Conservation (phyloP, 1,140 invertebrate species). For the Rhyzopertha dominica region DNA sequence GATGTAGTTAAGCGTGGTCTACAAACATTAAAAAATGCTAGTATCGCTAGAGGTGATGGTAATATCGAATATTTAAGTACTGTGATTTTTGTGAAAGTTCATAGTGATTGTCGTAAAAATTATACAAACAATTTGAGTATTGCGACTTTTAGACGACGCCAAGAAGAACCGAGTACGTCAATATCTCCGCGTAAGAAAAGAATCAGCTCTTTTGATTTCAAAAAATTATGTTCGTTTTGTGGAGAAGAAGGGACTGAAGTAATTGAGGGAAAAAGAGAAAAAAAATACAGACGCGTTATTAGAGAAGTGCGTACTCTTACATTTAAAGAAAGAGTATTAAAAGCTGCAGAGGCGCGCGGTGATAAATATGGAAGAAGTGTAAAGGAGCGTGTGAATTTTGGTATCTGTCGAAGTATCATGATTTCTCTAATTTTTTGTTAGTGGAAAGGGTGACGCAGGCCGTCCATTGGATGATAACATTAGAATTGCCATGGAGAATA, state of each 20-base stretch:
- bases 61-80: conserved; percentile 9
- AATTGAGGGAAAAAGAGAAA: conserved; percentile 24
- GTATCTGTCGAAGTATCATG: conserved; percentile 41
- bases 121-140: conserved; percentile 12
- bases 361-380: conserved; percentile 38
- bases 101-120: conserved; percentile 11
- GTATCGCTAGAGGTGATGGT: conserved; percentile 5
- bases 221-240: too few relatives aligned
- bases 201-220: conserved; percentile 10
- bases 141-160: background rate
- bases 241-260: too few relatives aligned
- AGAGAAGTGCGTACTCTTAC: conserved; percentile 38
- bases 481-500: conserved; percentile 37
- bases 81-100: conserved; percentile 9
- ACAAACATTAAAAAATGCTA: conserved; percentile 8
- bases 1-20: conserved; percentile 7
- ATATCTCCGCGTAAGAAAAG: conserved; percentile 6
- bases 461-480: conserved; percentile 35
- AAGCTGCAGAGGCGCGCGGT: conserved; percentile 37
- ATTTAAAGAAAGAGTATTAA: conserved; percentile 39
- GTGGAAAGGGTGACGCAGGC: conserved; percentile 19
- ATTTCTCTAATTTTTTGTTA: conserved; percentile 39
- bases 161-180: background rate
- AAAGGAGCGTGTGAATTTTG: conserved; percentile 35
- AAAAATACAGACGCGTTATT: conserved; percentile 38